Evolutionary conservation across 2,888 invertebrate genomes (phyloP), one percentile per base, ranked within the genome.

Genomic region (Zhuqinia jingwanae): DNA sequence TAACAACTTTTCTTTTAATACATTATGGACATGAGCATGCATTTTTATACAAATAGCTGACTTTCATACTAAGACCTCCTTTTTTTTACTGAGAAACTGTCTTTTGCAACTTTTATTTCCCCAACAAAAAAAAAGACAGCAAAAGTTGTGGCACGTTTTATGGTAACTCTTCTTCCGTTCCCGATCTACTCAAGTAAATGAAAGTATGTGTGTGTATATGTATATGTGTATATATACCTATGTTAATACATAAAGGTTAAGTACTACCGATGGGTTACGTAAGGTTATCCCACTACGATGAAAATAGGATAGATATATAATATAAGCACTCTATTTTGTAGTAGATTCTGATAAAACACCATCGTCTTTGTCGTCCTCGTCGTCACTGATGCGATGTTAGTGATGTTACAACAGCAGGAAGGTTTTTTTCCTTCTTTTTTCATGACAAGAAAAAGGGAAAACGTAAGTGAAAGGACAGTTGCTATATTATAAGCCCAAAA

Each of bases 191-290:
- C 70, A 70, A 70, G 25, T 47, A 70, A 70, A 70, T 70, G 45
- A 70, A 47, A 6, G 27, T 25, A 15, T 8, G 47, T 13, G 50
- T n/a, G n/a, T n/a, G n/a, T n/a, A n/a, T n/a, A n/a, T n/a, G n/a
- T n/a, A n/a, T n/a, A n/a, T n/a, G n/a, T n/a, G n/a, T n/a, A n/a
- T n/a, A n/a, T n/a, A n/a, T n/a, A n/a, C n/a, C n/a, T n/a, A n/a
- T n/a, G n/a, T n/a, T n/a, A n/a, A n/a, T n/a, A n/a, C 70, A 63
- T 63, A 63, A 63, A 65, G 78, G 78, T 78, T 78, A 78, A 78
- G 63, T 65, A 63, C 22, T 13, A 3, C n/a, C 27, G 25, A 47
- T 65, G 45, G 70, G 70, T 25, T 70, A 47, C 8, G 36, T 47
- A 47, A 15, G 45, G 47, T 47, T 70, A 36, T 25, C 10, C 15